phyloP scores from a whole-genome alignment of 2,888 invertebrate genomes.

The Philhelius pedissequus region DNA sequence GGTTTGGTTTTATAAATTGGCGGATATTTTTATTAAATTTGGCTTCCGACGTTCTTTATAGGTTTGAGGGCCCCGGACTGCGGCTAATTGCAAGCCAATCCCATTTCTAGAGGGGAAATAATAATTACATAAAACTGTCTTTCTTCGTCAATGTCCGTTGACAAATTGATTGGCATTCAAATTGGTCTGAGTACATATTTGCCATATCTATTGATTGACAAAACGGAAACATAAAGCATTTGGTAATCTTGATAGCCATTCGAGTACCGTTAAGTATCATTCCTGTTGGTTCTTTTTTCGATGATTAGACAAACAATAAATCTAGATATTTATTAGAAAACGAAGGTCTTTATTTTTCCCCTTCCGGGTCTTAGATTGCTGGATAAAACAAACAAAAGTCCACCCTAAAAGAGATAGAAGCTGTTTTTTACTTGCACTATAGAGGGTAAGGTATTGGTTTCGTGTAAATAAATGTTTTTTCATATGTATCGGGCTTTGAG shows the following conservation, averaged over 20 bases:
- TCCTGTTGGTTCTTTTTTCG: not conserved
- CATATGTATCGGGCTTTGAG: no score
- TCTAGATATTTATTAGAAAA: constrained; percentile 10
- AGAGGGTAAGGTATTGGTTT: no score
- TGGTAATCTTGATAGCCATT: constrained; percentile 1
- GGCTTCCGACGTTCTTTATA: not conserved
- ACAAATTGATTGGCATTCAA: constrained; percentile 26
- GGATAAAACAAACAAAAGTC: not conserved
- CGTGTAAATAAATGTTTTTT: no score
- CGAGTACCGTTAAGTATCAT: constrained; percentile 2
- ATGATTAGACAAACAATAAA: not conserved
- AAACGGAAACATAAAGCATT: constrained; percentile 14
- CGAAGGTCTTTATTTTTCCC: not conserved
- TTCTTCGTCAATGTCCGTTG: not conserved
- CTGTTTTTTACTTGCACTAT: no score
- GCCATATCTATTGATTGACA: constrained; percentile 14
- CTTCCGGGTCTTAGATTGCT: not conserved
- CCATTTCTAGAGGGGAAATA: not conserved
- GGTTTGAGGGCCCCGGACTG: not conserved
- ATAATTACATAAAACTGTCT: not conserved
- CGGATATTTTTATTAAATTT: not conserved
- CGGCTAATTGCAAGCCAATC: not conserved
- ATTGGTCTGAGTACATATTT: not conserved
- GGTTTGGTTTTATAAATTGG: constrained; percentile 13
- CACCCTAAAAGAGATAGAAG: not conserved